These are phyloP conservation scores for Pleuronectes platessa DNA, from an alignment of 2,113 vertebrate species.

Conservation along the genomic window DNA sequence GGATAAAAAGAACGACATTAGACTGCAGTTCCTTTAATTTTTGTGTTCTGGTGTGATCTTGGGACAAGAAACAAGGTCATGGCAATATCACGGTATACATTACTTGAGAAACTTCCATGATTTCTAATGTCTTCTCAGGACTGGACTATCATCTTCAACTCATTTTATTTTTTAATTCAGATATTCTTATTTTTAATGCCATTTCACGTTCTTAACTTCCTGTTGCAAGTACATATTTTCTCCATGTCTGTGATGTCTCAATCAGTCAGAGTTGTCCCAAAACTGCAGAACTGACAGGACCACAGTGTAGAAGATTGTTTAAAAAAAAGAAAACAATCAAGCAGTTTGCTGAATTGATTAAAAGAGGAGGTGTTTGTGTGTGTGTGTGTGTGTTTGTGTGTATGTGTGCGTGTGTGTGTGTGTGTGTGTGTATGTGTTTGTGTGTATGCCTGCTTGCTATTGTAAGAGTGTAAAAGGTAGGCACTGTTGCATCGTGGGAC, in stretches of 20 bases:
- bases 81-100: too few relatives aligned
- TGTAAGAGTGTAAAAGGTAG: not conserved
- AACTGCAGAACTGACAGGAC: too few relatives aligned
- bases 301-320: too few relatives aligned
- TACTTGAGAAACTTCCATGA: too few relatives aligned
- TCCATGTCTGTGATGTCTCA: not conserved
- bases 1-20: not conserved
- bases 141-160: not conserved
- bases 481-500: conserved; percentile 7
- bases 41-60: not conserved
- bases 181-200: not conserved
- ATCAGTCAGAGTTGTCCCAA: too few relatives aligned
- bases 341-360: too few relatives aligned
- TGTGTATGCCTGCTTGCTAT: not conserved
- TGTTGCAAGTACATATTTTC: not conserved
- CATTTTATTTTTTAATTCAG: not conserved
- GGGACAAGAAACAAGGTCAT: not conserved
- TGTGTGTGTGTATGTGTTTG: not conserved
- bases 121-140: not conserved
- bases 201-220: not conserved
- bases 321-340: too few relatives aligned
- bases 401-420: not conserved
- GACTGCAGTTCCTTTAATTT: too few relatives aligned
- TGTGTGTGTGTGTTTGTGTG: too few relatives aligned
- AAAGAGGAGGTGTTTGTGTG: too few relatives aligned